Conservation (phyloP, 2,113 vertebrate species). For the Phrynocephalus versicolor region DNA sequence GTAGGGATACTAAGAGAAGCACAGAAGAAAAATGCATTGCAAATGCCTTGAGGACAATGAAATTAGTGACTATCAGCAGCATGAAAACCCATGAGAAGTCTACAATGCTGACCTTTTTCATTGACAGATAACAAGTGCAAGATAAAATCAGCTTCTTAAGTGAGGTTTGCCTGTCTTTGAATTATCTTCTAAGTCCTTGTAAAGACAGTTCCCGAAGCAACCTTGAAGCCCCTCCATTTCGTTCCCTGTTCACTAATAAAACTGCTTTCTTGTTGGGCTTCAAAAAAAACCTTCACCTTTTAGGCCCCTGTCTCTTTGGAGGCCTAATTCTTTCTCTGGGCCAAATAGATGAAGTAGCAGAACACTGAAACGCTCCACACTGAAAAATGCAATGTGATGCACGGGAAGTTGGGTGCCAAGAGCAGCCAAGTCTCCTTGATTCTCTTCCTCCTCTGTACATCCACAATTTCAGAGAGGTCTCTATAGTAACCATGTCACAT, state of each 20-base stretch:
- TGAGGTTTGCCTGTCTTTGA: neutral
- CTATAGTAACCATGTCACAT: conserved; percentile 52
- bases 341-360: accelerated
- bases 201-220: neutral
- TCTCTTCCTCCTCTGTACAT: neutral
- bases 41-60: neutral
- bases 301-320: neutral
- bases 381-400: neutral
- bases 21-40: neutral
- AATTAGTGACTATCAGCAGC: neutral
- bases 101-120: neutral
- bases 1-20: neutral
- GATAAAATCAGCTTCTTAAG: neutral
- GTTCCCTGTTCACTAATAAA: too few species aligned
- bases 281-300: neutral
- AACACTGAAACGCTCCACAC: neutral
- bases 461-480: conserved; percentile 39
- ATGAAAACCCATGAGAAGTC: neutral
- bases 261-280: neutral
- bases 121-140: neutral
- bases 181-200: neutral
- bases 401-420: neutral
- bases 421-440: neutral
- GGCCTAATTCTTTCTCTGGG: neutral
- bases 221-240: neutral